Evolutionary conservation across 2,797 vertebrate genomes (phyloP), one percentile per base, ranked within the genome.

Genomic region (Lagorchestes hirsutus): DNA sequence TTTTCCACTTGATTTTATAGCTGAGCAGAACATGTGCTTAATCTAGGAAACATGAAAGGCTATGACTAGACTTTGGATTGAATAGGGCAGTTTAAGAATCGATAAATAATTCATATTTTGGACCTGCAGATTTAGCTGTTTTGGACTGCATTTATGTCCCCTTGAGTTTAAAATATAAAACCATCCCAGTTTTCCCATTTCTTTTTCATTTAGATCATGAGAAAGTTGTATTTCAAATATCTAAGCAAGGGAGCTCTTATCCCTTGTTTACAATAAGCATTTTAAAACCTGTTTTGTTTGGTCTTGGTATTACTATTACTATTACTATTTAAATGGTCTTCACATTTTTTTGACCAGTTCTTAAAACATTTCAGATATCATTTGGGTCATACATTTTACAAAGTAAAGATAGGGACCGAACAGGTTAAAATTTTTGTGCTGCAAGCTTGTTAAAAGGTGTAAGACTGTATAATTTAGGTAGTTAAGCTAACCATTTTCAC

Each of bases 241-340:
- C 67, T 74, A 74, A 74, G 67, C 67, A 82, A 82, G 16, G 22
- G n/a, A 82, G 18, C n/a, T 46, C 67, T 82, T 40, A 40, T 22
- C 67, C n/a, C 6, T 74, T 22, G 67, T 74, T 74, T 82, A 82
- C 67, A 40, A 24, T 40, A 46, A 46, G 18, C n/a, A 24, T 82
- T 82, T 82, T 82, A 82, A 82, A 82, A 82, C n/a, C n/a, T 82
- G n/a, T 82, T 46, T 82, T 82, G 67, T 46, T 82, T 82, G n/a
- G 14, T 74, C 62, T 74, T n/a, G n/a, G 16, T 82, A 82, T n/a
- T n/a, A n/a, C n/a, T n/a, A n/a, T n/a, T n/a, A n/a, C 2, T 40
- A 2, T 82, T 10, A 40, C 5, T 82, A 82, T 82, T 82, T 40
- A 82, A 2, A 3, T 82, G 28, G 16, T 24, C 34, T 82, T 40